Evolutionary conservation across 2,888 invertebrate species (phyloP).

Genomic region (Achlya flavicornis): DNA sequence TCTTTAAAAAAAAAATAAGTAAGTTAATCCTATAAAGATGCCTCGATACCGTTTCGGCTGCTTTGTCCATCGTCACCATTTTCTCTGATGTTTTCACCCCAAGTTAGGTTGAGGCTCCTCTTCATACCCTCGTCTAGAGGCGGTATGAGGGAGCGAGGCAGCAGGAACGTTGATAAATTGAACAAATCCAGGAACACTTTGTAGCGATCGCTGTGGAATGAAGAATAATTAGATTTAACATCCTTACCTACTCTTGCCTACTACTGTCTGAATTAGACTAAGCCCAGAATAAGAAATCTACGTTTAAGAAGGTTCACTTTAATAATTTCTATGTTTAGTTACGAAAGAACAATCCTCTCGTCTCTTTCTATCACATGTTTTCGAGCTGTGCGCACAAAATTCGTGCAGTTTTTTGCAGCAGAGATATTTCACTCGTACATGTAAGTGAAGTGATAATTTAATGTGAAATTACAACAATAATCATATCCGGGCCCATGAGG

Average conservation of each 20-base stretch:
- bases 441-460: too few relatives aligned
- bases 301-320: too few relatives aligned
- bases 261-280: background rate
- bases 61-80: conserved; percentile 27
- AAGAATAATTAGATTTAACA: background rate
- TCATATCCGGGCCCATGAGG: too few relatives aligned
- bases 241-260: background rate
- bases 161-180: conserved; percentile 97
- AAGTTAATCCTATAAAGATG: conserved; percentile 44
- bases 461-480: too few relatives aligned
- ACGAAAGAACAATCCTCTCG: too few relatives aligned
- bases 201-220: conserved; percentile 94
- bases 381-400: too few relatives aligned
- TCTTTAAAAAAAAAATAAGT: background rate
- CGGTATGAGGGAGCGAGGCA: conserved; percentile 96
- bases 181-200: conserved; percentile 99
- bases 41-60: conserved; percentile 37
- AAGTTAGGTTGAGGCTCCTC: conserved; percentile 85
- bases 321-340: too few relatives aligned
- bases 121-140: conserved; percentile 93
- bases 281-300: background rate
- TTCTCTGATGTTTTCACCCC: conserved; percentile 67
- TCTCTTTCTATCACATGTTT: too few relatives aligned
- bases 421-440: too few relatives aligned
- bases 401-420: too few relatives aligned